Base-by-base conservation (phyloP, 2,113 vertebrate genomes). In the Dipodomys spectabilis region DNA sequence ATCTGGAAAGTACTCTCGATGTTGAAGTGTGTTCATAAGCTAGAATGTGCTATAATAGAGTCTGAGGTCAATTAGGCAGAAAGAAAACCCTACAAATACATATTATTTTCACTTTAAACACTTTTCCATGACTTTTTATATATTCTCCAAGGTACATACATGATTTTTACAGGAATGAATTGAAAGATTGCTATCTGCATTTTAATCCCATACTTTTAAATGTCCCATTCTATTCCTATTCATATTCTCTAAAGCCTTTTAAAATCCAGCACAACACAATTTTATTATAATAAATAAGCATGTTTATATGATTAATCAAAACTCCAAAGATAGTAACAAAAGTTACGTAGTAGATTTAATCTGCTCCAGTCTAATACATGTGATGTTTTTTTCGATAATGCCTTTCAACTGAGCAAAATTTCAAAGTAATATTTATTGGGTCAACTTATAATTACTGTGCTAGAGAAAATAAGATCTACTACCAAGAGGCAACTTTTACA, bases 341-440 rank as follows among this genome's bases (percentile, higher is more conserved):
- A 72, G 22, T 90, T 78, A 27, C 68, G 62, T 78, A 44, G 74
- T 23, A 71, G 28, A 87, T 3, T 92, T 23, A 44, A 86, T 64
- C 16, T 80, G 69, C 65, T 71, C 15, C 57, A 19, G 22, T 71
- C 49, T 72, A 72, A 94, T 23, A 20, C 28, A 27, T 19, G 5
- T n/a, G 44, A 73, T 5, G 39, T 39, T 39, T 49, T 49, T 94
- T 96, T 95, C 72, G 74, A 73, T 28, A 73, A 44, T 78, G 60
- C 53, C 49, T 89, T 97, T 96, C 68, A 78, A 93, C 12, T 84
- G 77, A 86, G 49, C 32, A 67, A 81, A 86, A 96, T 89, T 80
- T 79, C 91, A 80, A 94, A 92, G 86, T 81, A 62, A 86, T 27
- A 23, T 91, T 96, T 94, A 74, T 71, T 87, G 65, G 77, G 27